Percentiles rank a stretch among this genome's conserved stretches.
Conservation (phyloP, 2,797 vertebrate genomes). For the Pygocentrus nattereri region DNA sequence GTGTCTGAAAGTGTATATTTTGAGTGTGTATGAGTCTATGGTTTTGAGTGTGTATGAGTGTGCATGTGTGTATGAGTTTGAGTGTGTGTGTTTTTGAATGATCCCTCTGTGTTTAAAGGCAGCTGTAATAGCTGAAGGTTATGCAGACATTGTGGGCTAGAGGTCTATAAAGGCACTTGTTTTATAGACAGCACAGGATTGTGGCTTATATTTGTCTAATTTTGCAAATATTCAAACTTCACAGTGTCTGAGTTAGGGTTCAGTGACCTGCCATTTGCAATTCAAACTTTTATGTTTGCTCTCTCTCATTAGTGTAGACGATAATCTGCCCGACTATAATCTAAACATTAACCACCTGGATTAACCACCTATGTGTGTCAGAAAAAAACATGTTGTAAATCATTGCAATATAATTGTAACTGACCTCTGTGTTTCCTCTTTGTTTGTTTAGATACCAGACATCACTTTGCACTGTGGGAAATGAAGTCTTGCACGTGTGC, state of each 20-base stretch:
- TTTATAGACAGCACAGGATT: neutral
- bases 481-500: neutral
- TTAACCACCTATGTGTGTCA: too few species aligned
- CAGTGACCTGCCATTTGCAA: conserved; percentile 59
- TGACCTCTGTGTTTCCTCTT: neutral
- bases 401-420: neutral
- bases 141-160: too few species aligned
- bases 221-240: conserved; percentile 44
- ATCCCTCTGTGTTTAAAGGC: too few species aligned
- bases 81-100: neutral
- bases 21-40: neutral
- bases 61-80: neutral
- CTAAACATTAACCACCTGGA: neutral
- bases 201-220: neutral
- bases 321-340: neutral
- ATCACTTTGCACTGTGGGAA: conserved; percentile 38
- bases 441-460: neutral
- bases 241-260: neutral
- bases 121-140: neutral
- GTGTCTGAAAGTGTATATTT: too few species aligned
- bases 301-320: neutral
- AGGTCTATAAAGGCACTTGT: neutral
- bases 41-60: conserved; percentile 22
- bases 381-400: too few species aligned
- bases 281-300: conserved; percentile 8